Percentiles rank a stretch among this genome's conserved stretches.
phyloP scores from a whole-genome alignment of 2,888 invertebrate genomes.

The Andrena chrysosceles region DNA sequence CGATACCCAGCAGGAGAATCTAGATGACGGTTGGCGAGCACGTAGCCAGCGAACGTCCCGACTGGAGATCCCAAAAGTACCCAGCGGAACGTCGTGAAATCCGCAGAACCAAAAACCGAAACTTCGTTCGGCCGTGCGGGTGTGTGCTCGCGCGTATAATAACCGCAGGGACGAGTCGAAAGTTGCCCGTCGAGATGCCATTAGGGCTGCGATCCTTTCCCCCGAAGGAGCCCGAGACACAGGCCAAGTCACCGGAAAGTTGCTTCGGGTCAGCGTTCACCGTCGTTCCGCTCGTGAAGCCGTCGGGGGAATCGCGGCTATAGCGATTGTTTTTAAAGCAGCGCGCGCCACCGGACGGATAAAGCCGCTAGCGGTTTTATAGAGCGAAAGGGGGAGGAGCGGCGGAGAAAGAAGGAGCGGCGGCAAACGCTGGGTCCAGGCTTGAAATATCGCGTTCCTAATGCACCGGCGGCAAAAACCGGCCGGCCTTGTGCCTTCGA shows the following conservation, averaged over 20 bases:
- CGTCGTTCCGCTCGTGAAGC: constrained; percentile 47
- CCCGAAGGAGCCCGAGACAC: constrained; percentile 18
- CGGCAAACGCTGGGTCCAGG: constrained; percentile 57
- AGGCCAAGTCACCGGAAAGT: constrained; percentile 58
- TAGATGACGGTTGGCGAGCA: neutral
- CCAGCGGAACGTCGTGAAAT: neutral
- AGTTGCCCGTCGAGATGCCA: constrained; percentile 53
- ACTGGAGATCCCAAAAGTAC: constrained; percentile 19
- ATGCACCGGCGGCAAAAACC: constrained; percentile 73
- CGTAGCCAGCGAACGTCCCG: too few relatives aligned
- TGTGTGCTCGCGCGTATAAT: constrained; percentile 43
- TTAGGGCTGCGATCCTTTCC: constrained; percentile 55
- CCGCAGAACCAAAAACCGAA: constrained; percentile 15
- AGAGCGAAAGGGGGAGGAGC: constrained; percentile 1
- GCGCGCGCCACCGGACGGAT: constrained; percentile 33
- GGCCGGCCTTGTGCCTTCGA: constrained; percentile 44
- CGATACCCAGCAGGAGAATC: too few relatives aligned
- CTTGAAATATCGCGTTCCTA: constrained; percentile 77
- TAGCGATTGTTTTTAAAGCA: constrained; percentile 74
- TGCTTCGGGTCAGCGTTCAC: constrained; percentile 51
- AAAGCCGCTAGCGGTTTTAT: constrained; percentile 59
- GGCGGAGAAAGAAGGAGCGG: neutral
- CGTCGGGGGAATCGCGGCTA: constrained; percentile 53
- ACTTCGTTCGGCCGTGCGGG: constrained; percentile 16
- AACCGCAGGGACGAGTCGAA: constrained; percentile 46